Percentiles rank a stretch among this genome's conserved stretches.
Conservation (phyloP, 2,888 invertebrate genomes). For the Andrena trimmerana region DNA sequence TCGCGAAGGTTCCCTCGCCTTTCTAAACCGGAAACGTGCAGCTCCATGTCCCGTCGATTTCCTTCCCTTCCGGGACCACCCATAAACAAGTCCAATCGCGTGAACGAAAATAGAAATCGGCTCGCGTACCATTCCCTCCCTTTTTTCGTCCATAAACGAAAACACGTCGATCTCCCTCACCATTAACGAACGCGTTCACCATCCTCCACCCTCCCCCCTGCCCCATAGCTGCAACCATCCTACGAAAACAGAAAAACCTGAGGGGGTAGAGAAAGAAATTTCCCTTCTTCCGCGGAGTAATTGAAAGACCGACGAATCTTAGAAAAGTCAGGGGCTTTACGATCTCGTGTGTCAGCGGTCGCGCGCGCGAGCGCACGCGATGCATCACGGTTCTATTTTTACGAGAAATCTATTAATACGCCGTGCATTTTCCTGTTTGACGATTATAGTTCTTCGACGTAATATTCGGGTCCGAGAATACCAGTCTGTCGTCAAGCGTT, state of each 20-base stretch:
- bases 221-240: neutral
- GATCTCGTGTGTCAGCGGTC: constrained; percentile 27
- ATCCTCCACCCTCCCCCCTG: neutral
- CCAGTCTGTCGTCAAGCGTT: constrained; percentile 35
- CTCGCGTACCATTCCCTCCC: constrained; percentile 42
- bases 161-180: constrained; percentile 32
- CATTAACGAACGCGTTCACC: constrained; percentile 35
- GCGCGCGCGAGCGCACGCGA: neutral
- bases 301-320: constrained; percentile 29
- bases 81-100: constrained; percentile 74
- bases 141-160: constrained; percentile 30
- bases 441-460: constrained; percentile 40
- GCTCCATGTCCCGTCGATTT: constrained; percentile 26
- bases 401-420: constrained; percentile 46
- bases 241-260: neutral
- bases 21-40: constrained; percentile 68
- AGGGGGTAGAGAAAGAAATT: neutral
- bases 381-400: constrained; percentile 52
- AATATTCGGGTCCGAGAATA: constrained; percentile 50
- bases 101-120: constrained; percentile 69
- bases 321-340: constrained; percentile 33
- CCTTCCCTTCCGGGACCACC: constrained; percentile 33
- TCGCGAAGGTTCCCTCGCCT: neutral
- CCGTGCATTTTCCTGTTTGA: constrained; percentile 54
- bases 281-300: constrained; percentile 12